Base-by-base conservation (phyloP, 2,888 invertebrate species). In the Sussaba pulchella region DNA sequence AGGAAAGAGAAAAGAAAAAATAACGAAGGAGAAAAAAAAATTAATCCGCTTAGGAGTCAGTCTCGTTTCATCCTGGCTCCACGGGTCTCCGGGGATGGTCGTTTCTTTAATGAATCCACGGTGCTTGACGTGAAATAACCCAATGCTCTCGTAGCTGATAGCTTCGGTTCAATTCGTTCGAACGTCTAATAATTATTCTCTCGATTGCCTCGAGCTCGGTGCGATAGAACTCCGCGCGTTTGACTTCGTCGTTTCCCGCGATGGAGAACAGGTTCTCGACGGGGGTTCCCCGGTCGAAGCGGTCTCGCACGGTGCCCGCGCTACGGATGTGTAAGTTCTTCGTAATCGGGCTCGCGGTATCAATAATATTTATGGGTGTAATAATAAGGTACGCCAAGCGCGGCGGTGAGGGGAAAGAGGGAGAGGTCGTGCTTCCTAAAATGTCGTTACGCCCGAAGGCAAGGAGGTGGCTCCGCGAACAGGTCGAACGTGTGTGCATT, bases 281-380 rank as follows among this genome's bases (percentile, higher is more conserved):
- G 59, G 57, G 67, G 43, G 12, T 41, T 10, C 17, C 14, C 2
- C n/a, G 45, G 57, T 74, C 47, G 52, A 26, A 47, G 57, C 19
- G 31, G 6, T 6, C 31, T 79, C 50, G 57, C 47, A 63, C 43
- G 64, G 45, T 24, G 47, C 67, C 36, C 14, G 47, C 67, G 41
- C 14, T 73, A 54, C 21, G 52, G 31, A 50, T 39, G 43, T 59
- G 52, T 59, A 41, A 61, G 54, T 31, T 59, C 45, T 26, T 36
- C 64, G 45, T 47, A 77, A 84, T 81, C 61, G 67, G 70, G 52
- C 59, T 73, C 61, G 71, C 57, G 41, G 70, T 84, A 84, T 82
- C 78, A 82, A 77, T 82, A 75, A 80, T 83, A 78, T 84, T 83
- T 82, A 83, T 64, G 73, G 45, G 43, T 57, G 67, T 81, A 78